A percentile compares a stretch with the other conserved stretches of the same genome.
These are phyloP conservation scores for Acropora yongei DNA, from an alignment of 64 coral and sea anemone genomes.

Conservation along the genomic window DNA sequence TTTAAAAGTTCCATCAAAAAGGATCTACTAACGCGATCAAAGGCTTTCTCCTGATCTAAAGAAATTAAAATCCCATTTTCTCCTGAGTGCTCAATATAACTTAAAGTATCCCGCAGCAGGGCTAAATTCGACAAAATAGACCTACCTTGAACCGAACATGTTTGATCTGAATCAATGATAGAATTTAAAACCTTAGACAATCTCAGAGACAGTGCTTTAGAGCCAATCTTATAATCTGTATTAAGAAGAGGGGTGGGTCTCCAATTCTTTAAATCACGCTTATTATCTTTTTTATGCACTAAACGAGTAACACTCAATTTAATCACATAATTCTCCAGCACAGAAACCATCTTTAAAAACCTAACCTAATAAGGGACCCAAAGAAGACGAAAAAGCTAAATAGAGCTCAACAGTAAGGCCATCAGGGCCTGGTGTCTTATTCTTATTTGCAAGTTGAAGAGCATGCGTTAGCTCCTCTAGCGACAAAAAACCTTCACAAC, in stretches of 20 bases:
- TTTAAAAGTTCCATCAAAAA: not conserved
- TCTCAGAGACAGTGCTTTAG: not conserved
- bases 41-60: constrained; percentile 38
- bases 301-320: not conserved
- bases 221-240: constrained; percentile 19
- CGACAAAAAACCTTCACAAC: not conserved
- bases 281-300: not conserved
- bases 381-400: not conserved
- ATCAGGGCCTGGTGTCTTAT: constrained; percentile 30
- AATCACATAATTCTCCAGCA: not conserved
- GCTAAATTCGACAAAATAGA: not conserved
- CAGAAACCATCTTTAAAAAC: not conserved
- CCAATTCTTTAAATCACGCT: constrained; percentile 29
- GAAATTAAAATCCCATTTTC: not conserved
- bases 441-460: not conserved
- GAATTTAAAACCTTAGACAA: not conserved
- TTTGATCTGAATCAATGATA: not conserved
- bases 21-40: constrained; percentile 7
- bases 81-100: not conserved
- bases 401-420: constrained; percentile 33
- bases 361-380: not conserved
- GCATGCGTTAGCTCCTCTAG: constrained; percentile 5
- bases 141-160: not conserved
- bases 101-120: not conserved
- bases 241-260: constrained; percentile 26